A percentile compares a stretch with the other conserved stretches of the same genome.
Conservation (phyloP, 2,888 invertebrate genomes). For the Alcis repandata region DNA sequence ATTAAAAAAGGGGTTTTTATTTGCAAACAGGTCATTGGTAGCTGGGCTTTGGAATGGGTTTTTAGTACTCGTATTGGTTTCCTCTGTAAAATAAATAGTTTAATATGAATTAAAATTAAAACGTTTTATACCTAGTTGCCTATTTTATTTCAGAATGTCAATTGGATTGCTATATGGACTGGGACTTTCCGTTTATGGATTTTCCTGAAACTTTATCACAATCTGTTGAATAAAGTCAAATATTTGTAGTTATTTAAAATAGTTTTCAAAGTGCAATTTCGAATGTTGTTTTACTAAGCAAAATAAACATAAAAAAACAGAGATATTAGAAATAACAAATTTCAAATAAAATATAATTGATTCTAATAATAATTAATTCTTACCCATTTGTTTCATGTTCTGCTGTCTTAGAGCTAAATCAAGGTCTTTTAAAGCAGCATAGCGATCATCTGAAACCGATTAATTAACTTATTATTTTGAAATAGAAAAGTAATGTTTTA, state of each 20-base stretch:
- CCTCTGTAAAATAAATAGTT: constrained; percentile 68
- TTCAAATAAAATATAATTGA: constrained; percentile 25
- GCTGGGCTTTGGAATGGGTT: constrained; percentile 83
- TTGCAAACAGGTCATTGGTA: constrained; percentile 76
- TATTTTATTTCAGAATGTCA: too few relatives aligned
- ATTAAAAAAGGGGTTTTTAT: constrained; percentile 81
- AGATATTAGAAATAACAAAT: not conserved
- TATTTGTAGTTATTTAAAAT: not conserved
- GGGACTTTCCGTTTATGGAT: too few relatives aligned
- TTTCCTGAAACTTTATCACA: not conserved
- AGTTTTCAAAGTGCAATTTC: too few relatives aligned
- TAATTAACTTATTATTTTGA: not conserved
- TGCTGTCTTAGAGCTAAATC: constrained; percentile 91
- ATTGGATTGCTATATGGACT: too few relatives aligned
- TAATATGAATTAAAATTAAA: not conserved
- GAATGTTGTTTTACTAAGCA: too few relatives aligned
- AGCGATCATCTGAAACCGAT: constrained; percentile 91
- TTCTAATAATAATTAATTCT: too few relatives aligned
- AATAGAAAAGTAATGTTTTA: not conserved
- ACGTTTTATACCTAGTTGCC: not conserved
- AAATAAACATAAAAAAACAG: too few relatives aligned
- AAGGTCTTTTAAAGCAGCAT: constrained; percentile 97
- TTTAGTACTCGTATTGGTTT: constrained; percentile 70
- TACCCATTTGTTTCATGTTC: constrained; percentile 81
- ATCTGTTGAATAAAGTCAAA: not conserved